Conservation (phyloP, 2,888 invertebrate genomes). For the Sesia bembeciformis region DNA sequence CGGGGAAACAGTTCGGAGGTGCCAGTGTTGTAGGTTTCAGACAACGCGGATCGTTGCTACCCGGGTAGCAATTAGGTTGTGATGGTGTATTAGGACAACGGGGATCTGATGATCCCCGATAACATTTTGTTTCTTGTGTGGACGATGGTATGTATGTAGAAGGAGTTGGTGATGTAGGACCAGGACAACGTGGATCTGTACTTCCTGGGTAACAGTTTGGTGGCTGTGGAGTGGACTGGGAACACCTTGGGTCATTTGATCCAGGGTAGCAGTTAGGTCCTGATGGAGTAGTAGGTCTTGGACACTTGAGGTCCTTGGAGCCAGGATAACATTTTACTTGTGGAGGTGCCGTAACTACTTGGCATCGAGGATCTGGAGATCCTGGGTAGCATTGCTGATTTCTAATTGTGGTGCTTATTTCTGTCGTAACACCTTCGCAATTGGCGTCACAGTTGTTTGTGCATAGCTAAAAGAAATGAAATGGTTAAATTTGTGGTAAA, state of each 20-base stretch:
- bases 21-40: slow-evolving; percentile 1
- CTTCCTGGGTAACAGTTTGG: slow-evolving; percentile 31
- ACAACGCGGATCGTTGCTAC: slow-evolving; percentile 1
- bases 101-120: slow-evolving; percentile 22
- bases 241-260: slow-evolving; percentile 12
- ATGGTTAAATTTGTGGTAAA: slow-evolving; percentile 4
- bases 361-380: slow-evolving; percentile 41
- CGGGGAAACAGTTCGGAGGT: slow-evolving; percentile 14
- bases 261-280: slow-evolving; percentile 14
- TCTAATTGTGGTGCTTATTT: slow-evolving; percentile 41
- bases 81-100: slow-evolving; percentile 15
- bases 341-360: slow-evolving; percentile 23
- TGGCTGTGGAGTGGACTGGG: slow-evolving; percentile 16
- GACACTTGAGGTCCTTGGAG: slow-evolving; percentile 16
- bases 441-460: slow-evolving; percentile 50
- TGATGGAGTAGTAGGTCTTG: slow-evolving; percentile 15
- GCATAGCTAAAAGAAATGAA: slow-evolving; percentile 38
- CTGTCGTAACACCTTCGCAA: slow-evolving; percentile 38
- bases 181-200: slow-evolving; percentile 26
- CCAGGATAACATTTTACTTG: slow-evolving; percentile 29
- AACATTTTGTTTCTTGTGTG: slow-evolving; percentile 17
- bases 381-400: slow-evolving; percentile 44
- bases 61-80: slow-evolving; percentile 19
- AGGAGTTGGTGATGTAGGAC: slow-evolving; percentile 16
- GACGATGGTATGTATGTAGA: slow-evolving; percentile 9